Base-by-base conservation (phyloP, 2,797 vertebrate genomes). In the Pseudopleuronectes americanus region DNA sequence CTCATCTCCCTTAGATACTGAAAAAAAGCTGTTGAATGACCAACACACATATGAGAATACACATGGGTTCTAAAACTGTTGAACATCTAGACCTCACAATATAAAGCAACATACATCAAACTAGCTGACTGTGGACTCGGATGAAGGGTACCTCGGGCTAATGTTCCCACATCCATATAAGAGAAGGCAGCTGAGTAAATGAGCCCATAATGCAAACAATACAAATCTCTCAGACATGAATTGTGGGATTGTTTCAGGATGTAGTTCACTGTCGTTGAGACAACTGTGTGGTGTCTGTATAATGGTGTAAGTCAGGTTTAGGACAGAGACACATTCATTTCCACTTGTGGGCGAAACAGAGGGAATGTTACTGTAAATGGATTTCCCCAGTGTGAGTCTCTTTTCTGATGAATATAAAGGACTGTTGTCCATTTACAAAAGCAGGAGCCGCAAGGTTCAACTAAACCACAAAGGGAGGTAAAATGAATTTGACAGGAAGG, bases 401-500 rank as follows among this genome's bases (percentile, higher is more conserved):
- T 64, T 68, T 57, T 43, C 69, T 33, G 6, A 26, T 71, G 45
- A 61, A 69, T 70, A 70, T 28, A 19, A 77, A 75, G 73, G 43
- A 43, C 23, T 52, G 47, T 72, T 68, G 49, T 59, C 62, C 68
- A 51, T 65, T 59, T 62, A 59, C 8, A 36, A 77, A 64, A 55
- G 53, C 13, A 28, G 21, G 26, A 61, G n/a, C 21, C 17, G 33
- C 12, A 49, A 68, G 68, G 60, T 60, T 70, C 23, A 65, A 59
- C 55, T 17, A 3, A 2, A 49, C 22, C 59, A 77, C 38, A 16
- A 76, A 60, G 23, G 49, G 33, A 75, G 38, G 41, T 59, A 14
- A 33, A 77, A 76, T 66, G 4, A 64, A 79, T 77, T 69, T 19
- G 14, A 59, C 62, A 48, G 48, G 26, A 76, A 71, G 73, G 72